Evolutionary conservation across 2,888 invertebrate species (phyloP).

Genomic region (Eutolmus rufibarbis): DNA sequence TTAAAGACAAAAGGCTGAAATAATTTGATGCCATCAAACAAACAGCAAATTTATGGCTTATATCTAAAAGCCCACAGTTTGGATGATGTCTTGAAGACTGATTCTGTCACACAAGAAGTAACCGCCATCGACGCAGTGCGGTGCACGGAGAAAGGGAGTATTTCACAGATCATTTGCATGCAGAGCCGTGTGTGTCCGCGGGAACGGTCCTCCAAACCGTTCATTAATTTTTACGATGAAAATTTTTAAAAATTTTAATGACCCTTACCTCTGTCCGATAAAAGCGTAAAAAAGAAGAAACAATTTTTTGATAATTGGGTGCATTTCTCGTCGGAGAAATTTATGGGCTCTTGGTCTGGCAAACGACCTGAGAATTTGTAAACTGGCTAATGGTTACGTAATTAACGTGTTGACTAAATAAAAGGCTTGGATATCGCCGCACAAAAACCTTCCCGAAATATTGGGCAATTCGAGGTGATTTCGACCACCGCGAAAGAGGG

Average conservation of each 20-base stretch:
- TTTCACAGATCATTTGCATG: conserved; percentile 26
- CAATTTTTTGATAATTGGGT: not conserved
- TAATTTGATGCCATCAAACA: not conserved
- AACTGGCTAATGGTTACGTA: conserved; percentile 28
- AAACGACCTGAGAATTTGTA: conserved; percentile 30
- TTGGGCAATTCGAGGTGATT: not conserved
- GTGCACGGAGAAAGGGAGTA: not conserved
- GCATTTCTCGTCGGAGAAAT: not conserved
- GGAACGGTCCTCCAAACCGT: not conserved
- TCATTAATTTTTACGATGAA: conserved; percentile 37
- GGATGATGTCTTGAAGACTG: not conserved
- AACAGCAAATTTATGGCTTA: not conserved
- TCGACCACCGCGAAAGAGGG: not conserved
- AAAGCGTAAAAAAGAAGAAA: not conserved
- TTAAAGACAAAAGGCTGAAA: not conserved
- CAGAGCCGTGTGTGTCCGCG: not conserved
- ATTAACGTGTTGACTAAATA: conserved; percentile 33
- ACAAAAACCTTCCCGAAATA: not conserved
- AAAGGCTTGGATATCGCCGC: not conserved
- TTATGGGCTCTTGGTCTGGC: not conserved
- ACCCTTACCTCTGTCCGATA: not conserved
- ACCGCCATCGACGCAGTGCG: not conserved
- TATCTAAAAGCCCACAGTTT: not conserved
- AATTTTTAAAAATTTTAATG: conserved; percentile 21
- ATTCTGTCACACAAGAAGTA: not conserved